These are phyloP conservation scores for Aphelinus atriplicis DNA, from an alignment of 1,140 invertebrate species.

Conservation along the genomic window DNA sequence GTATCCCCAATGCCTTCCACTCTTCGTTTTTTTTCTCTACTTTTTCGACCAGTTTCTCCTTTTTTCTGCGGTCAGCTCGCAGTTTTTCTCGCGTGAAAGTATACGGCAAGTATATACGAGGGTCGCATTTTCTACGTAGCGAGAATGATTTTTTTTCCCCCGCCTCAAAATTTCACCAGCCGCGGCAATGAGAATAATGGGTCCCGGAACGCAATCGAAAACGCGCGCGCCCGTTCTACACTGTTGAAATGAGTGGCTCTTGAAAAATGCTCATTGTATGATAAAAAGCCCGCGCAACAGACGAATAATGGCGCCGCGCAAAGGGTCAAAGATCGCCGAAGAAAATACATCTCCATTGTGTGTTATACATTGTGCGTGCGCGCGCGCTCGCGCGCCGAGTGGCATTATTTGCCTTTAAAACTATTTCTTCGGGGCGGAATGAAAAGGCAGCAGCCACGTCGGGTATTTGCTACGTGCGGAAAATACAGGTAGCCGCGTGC, in stretches of 20 bases:
- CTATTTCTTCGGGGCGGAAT: slow-evolving; percentile 11
- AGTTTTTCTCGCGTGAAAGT: slow-evolving; percentile 23
- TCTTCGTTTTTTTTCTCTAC: slow-evolving; percentile 42
- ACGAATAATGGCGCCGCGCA: not conserved
- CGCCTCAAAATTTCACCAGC: too few relatives aligned
- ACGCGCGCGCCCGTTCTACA: too few relatives aligned
- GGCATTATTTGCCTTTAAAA: slow-evolving; percentile 52
- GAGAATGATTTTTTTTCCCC: too few relatives aligned
- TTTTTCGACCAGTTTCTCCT: slow-evolving; percentile 23
- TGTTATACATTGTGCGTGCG: slow-evolving; percentile 46
- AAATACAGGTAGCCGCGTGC: too few relatives aligned
- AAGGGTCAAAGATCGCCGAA: slow-evolving; percentile 28
- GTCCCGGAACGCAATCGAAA: too few relatives aligned
- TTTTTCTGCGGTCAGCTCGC: slow-evolving; percentile 26
- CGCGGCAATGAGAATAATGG: too few relatives aligned
- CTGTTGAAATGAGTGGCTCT: not conserved
- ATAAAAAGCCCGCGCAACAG: slow-evolving; percentile 9
- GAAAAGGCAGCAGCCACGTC: slow-evolving; percentile 4
- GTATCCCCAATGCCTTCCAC: slow-evolving; percentile 1
- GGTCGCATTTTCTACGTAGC: not conserved
- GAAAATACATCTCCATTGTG: slow-evolving; percentile 39
- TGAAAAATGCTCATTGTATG: slow-evolving; percentile 22
- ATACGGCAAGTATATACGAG: not conserved
- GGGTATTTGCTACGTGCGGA: too few relatives aligned
- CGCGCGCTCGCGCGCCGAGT: slow-evolving; percentile 36